phyloP scores from a whole-genome alignment of 2,888 invertebrate genomes.

The Halocaridina rubra region DNA sequence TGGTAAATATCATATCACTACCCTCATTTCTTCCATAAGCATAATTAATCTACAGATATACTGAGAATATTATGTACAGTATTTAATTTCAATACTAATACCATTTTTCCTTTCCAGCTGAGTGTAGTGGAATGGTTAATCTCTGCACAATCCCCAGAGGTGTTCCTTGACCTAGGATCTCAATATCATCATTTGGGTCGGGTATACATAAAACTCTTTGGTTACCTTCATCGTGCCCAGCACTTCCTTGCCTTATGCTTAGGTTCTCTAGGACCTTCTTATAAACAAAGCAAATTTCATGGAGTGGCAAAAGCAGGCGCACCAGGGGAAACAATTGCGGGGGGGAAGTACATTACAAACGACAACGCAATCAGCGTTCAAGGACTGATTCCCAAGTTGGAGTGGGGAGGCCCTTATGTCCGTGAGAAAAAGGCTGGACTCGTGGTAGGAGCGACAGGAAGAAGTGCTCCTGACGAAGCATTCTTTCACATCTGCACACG shows the following conservation, averaged over 20 bases:
- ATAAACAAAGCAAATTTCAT: constrained; percentile 54
- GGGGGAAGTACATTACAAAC: constrained; percentile 45
- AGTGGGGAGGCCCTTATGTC: constrained; percentile 24
- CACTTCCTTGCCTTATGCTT: constrained; percentile 57
- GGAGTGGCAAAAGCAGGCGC: constrained; percentile 46
- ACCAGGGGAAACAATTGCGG: constrained; percentile 44
- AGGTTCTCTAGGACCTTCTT: constrained; percentile 53
- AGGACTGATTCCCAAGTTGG: constrained; percentile 14
- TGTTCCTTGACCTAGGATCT: constrained; percentile 56
- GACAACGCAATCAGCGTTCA: not conserved
- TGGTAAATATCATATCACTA: no score
- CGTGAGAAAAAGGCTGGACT: constrained; percentile 14
- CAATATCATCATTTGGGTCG: constrained; percentile 25
- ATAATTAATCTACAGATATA: no score
- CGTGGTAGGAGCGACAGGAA: constrained; percentile 29
- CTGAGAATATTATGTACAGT: no score
- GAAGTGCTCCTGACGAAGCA: not conserved
- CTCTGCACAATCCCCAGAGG: constrained; percentile 29
- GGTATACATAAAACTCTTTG: constrained; percentile 57
- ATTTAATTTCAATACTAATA: no score
- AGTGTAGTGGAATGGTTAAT: not conserved
- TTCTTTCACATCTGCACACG: constrained; percentile 40
- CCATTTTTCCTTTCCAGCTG: no score
- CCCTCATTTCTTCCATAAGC: no score
- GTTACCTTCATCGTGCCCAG: constrained; percentile 54